A percentile compares a stretch with the other conserved stretches of the same genome.
phyloP scores from a whole-genome alignment of 2,797 vertebrate genomes.

The Pempheris klunzingeri region DNA sequence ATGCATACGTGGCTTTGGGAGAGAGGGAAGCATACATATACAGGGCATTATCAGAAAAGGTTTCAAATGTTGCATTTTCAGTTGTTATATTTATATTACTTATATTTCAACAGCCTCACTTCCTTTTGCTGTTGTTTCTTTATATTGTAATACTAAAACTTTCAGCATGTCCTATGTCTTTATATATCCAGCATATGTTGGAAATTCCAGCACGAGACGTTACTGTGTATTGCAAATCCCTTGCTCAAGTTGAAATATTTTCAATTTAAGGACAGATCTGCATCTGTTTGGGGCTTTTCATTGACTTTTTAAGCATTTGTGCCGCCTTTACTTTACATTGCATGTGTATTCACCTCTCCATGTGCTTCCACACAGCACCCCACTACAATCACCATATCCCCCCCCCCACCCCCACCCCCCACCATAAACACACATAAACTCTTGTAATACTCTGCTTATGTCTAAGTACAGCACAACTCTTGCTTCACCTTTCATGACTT shows the following conservation, averaged over 20 bases:
- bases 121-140: not conserved
- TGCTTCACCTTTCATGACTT: conserved; percentile 78
- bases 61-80: not conserved
- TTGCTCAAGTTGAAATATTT: conserved; percentile 27
- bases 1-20: not conserved
- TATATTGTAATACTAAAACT: not conserved
- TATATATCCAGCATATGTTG: conserved; percentile 15
- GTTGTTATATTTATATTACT: no score
- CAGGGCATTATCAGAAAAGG: not conserved
- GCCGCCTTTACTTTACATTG: conserved; percentile 9
- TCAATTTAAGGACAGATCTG: conserved; percentile 8
- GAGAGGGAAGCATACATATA: not conserved
- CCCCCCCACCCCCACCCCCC: no score
- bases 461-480: conserved; percentile 61
- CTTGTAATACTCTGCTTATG: conserved; percentile 55
- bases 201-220: not conserved
- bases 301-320: conserved; percentile 5
- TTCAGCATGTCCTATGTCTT: conserved; percentile 20
- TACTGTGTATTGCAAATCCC: conserved; percentile 12
- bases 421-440: conserved; percentile 55
- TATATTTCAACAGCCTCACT: not conserved
- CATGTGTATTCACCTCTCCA: conserved; percentile 24
- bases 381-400: conserved; percentile 7
- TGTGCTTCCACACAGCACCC: not conserved
- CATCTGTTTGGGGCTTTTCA: conserved; percentile 21